Evolutionary conservation across 1,140 invertebrate genomes (phyloP).

Genomic region (Oryctes rhinoceros): DNA sequence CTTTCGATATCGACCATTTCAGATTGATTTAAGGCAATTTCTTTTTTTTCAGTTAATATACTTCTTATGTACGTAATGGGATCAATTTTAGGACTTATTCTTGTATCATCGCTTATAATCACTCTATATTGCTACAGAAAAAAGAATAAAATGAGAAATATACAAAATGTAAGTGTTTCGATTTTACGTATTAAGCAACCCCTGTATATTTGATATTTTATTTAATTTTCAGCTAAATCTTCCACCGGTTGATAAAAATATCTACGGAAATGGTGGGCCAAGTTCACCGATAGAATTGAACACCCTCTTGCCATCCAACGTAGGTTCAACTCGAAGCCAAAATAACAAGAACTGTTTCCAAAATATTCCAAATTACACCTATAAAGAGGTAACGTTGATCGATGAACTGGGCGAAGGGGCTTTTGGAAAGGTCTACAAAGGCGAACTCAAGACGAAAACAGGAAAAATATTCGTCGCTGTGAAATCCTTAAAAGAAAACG

Average conservation of each 20-base stretch:
- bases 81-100: conserved; percentile 60
- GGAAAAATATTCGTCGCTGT: conserved; percentile 86
- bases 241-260: conserved; percentile 79
- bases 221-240: conserved; percentile 65
- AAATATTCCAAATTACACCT: conserved; percentile 75
- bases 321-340: conserved; percentile 48
- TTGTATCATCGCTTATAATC: conserved; percentile 60
- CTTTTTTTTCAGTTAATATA: conserved; percentile 62
- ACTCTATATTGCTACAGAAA: conserved; percentile 65
- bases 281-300: conserved; percentile 82
- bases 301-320: conserved; percentile 70
- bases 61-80: conserved; percentile 70
- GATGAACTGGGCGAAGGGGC: conserved; percentile 96
- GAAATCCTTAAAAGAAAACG: conserved; percentile 94
- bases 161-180: conserved; percentile 65
- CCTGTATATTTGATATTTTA: neutral
- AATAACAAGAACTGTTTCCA: conserved; percentile 59
- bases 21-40: neutral
- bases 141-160: conserved; percentile 67
- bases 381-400: conserved; percentile 85
- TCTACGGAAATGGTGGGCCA: conserved; percentile 72
- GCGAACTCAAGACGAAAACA: conserved; percentile 77
- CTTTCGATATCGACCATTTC: neutral
- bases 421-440: conserved; percentile 95
- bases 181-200: neutral